phyloP scores from a whole-genome alignment of 2,113 vertebrate genomes.

The Agapornis roseicollis region DNA sequence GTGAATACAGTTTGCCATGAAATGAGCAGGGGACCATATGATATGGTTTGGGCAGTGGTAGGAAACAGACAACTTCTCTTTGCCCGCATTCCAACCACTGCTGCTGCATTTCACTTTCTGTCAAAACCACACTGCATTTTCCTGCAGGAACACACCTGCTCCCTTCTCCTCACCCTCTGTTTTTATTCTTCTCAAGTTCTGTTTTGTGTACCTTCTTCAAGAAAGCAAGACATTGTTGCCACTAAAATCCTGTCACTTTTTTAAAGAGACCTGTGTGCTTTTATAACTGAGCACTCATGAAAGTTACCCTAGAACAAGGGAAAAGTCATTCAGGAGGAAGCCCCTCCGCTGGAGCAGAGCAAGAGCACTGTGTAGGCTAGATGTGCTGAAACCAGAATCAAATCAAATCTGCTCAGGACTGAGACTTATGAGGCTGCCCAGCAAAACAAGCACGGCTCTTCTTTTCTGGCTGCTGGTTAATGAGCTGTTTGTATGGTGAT shows the following conservation, averaged over 20 bases:
- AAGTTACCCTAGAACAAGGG: too few species aligned
- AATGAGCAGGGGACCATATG: background rate
- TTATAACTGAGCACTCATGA: fast-evolving
- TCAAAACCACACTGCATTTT: background rate
- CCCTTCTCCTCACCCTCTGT: background rate
- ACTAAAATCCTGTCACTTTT: background rate
- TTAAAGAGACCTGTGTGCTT: background rate
- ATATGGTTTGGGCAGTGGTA: background rate
- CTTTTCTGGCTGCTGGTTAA: background rate
- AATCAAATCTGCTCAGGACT: background rate
- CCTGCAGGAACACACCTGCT: background rate
- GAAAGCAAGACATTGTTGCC: background rate
- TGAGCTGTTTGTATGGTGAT: background rate
- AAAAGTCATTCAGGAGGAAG: background rate
- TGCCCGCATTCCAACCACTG: background rate
- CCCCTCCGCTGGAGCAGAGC: background rate
- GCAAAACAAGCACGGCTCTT: background rate
- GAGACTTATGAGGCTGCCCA: background rate
- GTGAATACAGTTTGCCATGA: background rate
- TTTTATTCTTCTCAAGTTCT: background rate
- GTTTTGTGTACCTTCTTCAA: background rate
- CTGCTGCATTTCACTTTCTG: background rate
- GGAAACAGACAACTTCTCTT: background rate
- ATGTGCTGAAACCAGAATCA: background rate
- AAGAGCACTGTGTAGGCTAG: fast-evolving